Conservation (phyloP, 2,888 invertebrate species). For the Drosophila algonquin region DNA sequence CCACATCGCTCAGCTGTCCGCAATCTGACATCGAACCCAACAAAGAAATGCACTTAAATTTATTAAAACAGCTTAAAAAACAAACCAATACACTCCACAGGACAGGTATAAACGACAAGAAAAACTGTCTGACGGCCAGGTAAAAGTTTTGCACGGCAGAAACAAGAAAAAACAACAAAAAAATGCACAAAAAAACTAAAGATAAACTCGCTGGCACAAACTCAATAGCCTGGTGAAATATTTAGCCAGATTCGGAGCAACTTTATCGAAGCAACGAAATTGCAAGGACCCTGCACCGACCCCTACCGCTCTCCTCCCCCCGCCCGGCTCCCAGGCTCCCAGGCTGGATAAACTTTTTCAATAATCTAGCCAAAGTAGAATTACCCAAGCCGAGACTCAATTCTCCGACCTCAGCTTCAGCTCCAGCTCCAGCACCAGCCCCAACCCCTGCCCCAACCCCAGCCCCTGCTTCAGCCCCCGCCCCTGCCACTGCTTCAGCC, state of each 20-base stretch:
- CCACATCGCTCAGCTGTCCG: slow-evolving; percentile 26
- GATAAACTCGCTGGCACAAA: slow-evolving; percentile 65
- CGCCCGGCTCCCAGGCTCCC: slow-evolving; percentile 6
- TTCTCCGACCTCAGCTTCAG: slow-evolving; percentile 44
- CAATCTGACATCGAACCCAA: slow-evolving; percentile 44
- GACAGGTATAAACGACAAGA: slow-evolving; percentile 30
- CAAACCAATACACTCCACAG: slow-evolving; percentile 29
- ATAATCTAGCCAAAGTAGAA: slow-evolving; percentile 67
- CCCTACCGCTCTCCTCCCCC: too few species aligned
- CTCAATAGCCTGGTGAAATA: slow-evolving; percentile 71
- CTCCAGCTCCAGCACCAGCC: background rate
- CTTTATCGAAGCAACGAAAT: slow-evolving; percentile 62
- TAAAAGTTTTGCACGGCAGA: slow-evolving; percentile 59
- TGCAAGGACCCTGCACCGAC: slow-evolving; percentile 33
- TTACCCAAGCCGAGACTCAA: slow-evolving; percentile 52
- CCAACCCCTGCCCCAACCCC: background rate
- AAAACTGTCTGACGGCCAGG: slow-evolving; percentile 38
- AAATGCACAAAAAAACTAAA: slow-evolving; percentile 46
- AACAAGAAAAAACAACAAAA: slow-evolving; percentile 10
- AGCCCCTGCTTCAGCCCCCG: background rate
- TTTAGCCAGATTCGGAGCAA: slow-evolving; percentile 68
- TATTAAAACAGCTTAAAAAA: slow-evolving; percentile 62
- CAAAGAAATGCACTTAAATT: slow-evolving; percentile 68
- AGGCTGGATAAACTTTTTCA: slow-evolving; percentile 69
- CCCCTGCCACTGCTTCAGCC: background rate